Evolutionary conservation across 2,888 invertebrate genomes (phyloP), one percentile per base, ranked within the genome.

Genomic region (Sminthurides aquaticus): DNA sequence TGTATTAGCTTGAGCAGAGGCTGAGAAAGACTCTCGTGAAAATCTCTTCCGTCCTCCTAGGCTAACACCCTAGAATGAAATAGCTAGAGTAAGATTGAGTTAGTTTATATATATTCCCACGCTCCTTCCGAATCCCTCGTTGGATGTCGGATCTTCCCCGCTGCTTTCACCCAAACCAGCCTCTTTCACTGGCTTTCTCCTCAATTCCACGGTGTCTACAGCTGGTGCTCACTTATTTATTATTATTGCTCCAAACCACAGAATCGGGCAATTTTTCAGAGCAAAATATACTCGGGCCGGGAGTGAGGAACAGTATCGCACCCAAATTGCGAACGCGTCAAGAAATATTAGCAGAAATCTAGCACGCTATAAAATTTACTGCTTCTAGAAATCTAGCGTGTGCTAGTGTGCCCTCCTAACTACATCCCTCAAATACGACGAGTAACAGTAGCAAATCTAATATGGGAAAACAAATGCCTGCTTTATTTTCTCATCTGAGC

Each of bases 21-120:
- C 83, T 75, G 86, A 84, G 78, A 88, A 83, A 76, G 89, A 89
- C 78, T 89, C 88, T 75, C 88, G 84, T 75, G 87, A 88, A 77
- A 85, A 82, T 75, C 77, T 70, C 68, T 77, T 77, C 65, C 75
- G 71, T 54, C 74, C 72, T 59, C 74, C 75, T 48, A 74, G 67
- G 49, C 73, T 72, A 25, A 73, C 73, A 52, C 74, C 73, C 74
- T 74, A 67, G 18, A 68, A 69, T 54, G 25, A 29, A 43, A 34
- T 34, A 34, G 15, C 8, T 34, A 34, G 15, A 34, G 15, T 34
- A 5, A 34, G n/a, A n/a, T n/a, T n/a, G n/a, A n/a, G n/a, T n/a
- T n/a, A n/a, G n/a, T n/a, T n/a, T n/a, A n/a, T n/a, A n/a, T n/a
- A n/a, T n/a, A n/a, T n/a, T n/a, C n/a, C n/a, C n/a, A n/a, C n/a